phyloP scores from a whole-genome alignment of 2,797 vertebrate genomes.

The Capromys pilorides region DNA sequence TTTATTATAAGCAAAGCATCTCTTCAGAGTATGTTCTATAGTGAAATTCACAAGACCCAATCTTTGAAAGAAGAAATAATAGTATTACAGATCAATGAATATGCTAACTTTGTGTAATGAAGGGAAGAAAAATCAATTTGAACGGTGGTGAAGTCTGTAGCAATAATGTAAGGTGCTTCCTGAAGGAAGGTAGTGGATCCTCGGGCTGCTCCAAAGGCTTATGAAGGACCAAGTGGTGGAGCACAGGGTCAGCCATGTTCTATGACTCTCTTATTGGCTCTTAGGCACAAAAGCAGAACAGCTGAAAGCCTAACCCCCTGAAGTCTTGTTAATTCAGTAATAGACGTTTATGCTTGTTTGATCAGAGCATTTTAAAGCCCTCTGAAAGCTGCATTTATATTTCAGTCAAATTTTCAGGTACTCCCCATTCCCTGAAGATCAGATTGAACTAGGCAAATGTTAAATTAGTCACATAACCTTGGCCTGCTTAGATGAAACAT shows the following conservation, averaged over 20 bases:
- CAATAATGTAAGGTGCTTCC: neutral
- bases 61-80: neutral
- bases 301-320: neutral
- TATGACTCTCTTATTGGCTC: neutral
- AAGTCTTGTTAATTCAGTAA: slow-evolving; percentile 58
- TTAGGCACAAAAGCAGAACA: neutral
- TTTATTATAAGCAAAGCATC: neutral
- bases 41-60: neutral
- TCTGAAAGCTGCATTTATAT: slow-evolving; percentile 48
- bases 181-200: neutral
- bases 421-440: slow-evolving; percentile 32
- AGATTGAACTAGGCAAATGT: slow-evolving; percentile 19
- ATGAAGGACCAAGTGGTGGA: neutral
- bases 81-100: slow-evolving; percentile 1
- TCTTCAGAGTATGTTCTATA: neutral
- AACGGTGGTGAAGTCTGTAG: neutral
- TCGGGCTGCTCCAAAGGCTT: neutral
- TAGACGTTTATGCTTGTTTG: slow-evolving; percentile 28
- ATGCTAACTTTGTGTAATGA: neutral
- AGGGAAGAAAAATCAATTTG: neutral
- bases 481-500: slow-evolving; percentile 53
- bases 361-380: slow-evolving; percentile 23
- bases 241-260: neutral
- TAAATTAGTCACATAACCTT: slow-evolving; percentile 33
- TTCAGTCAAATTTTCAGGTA: slow-evolving; percentile 12